Evolutionary conservation across 2,888 invertebrate genomes (phyloP).

Genomic region (Stratiomys singularior): DNA sequence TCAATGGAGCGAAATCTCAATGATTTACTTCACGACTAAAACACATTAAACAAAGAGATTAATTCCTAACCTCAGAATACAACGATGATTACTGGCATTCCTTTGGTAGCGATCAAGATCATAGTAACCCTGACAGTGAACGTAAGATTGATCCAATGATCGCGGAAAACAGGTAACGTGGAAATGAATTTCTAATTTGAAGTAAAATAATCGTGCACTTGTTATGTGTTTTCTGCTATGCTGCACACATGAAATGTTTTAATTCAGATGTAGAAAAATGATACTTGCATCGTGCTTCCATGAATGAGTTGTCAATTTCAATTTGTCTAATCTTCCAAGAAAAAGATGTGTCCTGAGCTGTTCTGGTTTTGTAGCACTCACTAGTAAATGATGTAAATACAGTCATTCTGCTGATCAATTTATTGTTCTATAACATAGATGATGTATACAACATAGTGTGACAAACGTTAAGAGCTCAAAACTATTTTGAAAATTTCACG

Average conservation of each 20-base stretch:
- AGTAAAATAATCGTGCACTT: conserved; percentile 18
- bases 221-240: neutral
- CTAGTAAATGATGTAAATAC: too few species aligned
- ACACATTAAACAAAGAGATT: conserved; percentile 6
- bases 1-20: conserved; percentile 15
- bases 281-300: too few species aligned
- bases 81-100: neutral
- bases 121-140: conserved; percentile 36
- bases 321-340: too few species aligned
- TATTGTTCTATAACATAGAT: too few species aligned
- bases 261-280: neutral
- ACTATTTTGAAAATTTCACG: too few species aligned
- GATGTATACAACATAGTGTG: too few species aligned
- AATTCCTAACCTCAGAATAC: neutral
- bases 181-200: conserved; percentile 26
- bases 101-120: conserved; percentile 25
- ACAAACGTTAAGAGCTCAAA: too few species aligned
- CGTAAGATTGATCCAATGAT: neutral
- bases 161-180: conserved; percentile 20
- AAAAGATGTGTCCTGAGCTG: too few species aligned
- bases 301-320: too few species aligned
- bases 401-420: too few species aligned
- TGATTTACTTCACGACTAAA: conserved; percentile 25
- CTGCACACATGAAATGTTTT: neutral
- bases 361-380: too few species aligned